Base-by-base conservation (phyloP, 2,113 vertebrate genomes). In the Saguinus imperator region DNA sequence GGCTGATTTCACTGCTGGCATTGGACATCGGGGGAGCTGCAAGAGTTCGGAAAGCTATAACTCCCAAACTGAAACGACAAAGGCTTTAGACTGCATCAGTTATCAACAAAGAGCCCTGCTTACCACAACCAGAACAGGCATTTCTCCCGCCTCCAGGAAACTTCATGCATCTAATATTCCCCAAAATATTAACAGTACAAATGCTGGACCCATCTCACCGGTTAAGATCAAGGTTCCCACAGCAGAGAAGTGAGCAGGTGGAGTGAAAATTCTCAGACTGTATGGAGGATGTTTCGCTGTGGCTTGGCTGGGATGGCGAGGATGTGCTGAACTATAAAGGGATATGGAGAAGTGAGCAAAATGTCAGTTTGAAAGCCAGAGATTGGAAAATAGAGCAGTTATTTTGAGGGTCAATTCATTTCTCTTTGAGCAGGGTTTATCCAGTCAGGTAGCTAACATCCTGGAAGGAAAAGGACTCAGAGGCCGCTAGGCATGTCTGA, bases 111-210 rank as follows among this genome's bases (percentile, higher is more conserved):
- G 45, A 45, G 3, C 57, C 72, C 43, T 66, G 1, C 23, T 92
- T 92, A 27, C 76, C 27, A 83, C 29, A 11, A 1, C 2, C 32
- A 27, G 66, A 61, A 10, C 0, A 8, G 2, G 18, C 89, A 48
- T 93, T 87, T 96, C 73, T 95, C 50, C n/a, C 85, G n/a, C 75
- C 87, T 85, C 52, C 48, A 85, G 81, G 66, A 94, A 87, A 48
- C n/a, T 23, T 55, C 0, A 0, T 50, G 5, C 29, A 37, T 18
- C 40, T 45, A 6, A 18, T 29, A 18, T 89, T 80, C 79, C 82
- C 43, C 68, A 89, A 93, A 77, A 52, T 77, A 45, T 23, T 68
- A 76, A 21, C 11, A 75, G 55, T 48, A 32, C 20, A 20, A 37
- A 45, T 3, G 8, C 37, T 20, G 66, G 70, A 3, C 55, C 52